Base-by-base conservation (phyloP, 1,140 invertebrate species). In the Neodiprion fabricii region DNA sequence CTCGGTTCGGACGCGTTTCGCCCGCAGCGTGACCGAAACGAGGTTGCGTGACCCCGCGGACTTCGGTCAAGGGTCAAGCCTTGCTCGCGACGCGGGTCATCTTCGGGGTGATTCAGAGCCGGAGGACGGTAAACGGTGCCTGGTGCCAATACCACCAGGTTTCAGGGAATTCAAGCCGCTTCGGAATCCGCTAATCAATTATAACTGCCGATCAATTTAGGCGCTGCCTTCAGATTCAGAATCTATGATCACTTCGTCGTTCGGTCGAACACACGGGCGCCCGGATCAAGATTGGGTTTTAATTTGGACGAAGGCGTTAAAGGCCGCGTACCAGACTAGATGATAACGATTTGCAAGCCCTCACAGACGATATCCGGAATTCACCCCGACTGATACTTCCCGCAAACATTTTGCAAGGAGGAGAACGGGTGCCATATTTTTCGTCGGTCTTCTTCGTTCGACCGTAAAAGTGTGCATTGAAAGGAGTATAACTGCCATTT, bases 41-140 rank as follows among this genome's bases (percentile, higher is more conserved):
- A 40, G 72, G 67, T 75, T 72, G 74, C 74, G 74, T 75, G 74
- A 72, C 71, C 74, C 67, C 74, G 23, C 47, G 71, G 69, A 53
- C 70, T 72, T 75, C 71, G 48, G 28, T 9, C 48, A 70, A 72
- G 74, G 74, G 74, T 75, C 74, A 72, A 75, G 74, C 70, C 67
- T 70, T 48, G 67, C 70, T 40, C 28, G 28, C 28, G 28, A 40
- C 28, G 1, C 53, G 53, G 53, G 53, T 61, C 53, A 17, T 61
- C 53, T 61, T 61, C 53, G 9, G 53, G 11, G 11, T 61, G 53
- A 61, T 61, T 61, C 11, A 9, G 53, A 61, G 53, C 53, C n/a
- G 11, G 9, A 12, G 53, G 28, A 40, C 17, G 17, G 53, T 5
- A 14, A 12, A 14, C 9, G 53, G 7, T 61, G 9, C 53, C 3